Conservation (phyloP, 2,113 vertebrate species). For the Mus pahari region DNA sequence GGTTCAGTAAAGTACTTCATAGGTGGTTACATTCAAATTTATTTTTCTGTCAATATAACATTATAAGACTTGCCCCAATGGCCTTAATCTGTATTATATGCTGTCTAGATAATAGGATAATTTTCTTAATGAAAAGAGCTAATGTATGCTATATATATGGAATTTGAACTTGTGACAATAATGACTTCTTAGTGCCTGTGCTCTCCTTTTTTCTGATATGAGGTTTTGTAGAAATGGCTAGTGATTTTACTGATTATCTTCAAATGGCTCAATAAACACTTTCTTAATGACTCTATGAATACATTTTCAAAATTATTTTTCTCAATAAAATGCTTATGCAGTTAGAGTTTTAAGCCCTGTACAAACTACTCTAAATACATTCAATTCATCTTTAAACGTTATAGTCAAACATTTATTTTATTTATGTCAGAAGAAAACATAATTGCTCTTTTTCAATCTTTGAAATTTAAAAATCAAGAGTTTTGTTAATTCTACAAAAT, state of each 20-base stretch:
- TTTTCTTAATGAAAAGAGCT: conserved; percentile 76
- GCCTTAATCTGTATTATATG: conserved; percentile 70
- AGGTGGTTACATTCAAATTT: conserved; percentile 65
- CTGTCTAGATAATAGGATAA: conserved; percentile 61
- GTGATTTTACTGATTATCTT: conserved; percentile 67
- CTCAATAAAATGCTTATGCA: conserved; percentile 37
- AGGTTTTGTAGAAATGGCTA: conserved; percentile 66
- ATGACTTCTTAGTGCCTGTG: conserved; percentile 70
- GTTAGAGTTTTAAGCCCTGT: not conserved
- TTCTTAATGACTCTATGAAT: conserved; percentile 63
- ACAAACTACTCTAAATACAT: conserved; percentile 53
- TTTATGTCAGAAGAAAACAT: conserved; percentile 47
- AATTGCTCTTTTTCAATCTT: conserved; percentile 6
- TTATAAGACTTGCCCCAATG: conserved; percentile 67
- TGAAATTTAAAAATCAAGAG: conserved; percentile 43
- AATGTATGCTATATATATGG: conserved; percentile 44
- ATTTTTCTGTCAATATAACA: conserved; percentile 67
- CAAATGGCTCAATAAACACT: conserved; percentile 63
- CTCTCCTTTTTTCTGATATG: conserved; percentile 60
- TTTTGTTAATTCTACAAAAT: conserved; percentile 28
- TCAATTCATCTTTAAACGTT: conserved; percentile 56
- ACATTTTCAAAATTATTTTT: conserved; percentile 66
- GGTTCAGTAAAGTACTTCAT: conserved; percentile 46
- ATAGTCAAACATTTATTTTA: conserved; percentile 30
- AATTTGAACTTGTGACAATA: conserved; percentile 68